These are phyloP conservation scores for Xestia xanthographa DNA, from an alignment of 2,888 invertebrate genomes.

Conservation along the genomic window DNA sequence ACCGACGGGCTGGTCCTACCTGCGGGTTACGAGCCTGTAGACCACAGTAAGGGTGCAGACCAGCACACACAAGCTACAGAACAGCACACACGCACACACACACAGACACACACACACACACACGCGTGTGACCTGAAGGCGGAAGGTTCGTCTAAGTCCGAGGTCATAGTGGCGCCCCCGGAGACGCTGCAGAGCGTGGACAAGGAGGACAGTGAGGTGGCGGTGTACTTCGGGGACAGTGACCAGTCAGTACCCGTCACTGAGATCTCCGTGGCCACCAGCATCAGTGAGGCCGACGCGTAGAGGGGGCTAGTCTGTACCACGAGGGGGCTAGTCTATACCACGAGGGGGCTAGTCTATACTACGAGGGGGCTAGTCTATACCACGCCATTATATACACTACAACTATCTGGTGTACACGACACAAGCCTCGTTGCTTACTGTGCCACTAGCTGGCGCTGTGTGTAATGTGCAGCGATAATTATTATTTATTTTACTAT, in stretches of 20 bases:
- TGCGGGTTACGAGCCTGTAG: constrained; percentile 85
- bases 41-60: constrained; percentile 77
- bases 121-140: constrained; percentile 84
- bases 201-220: constrained; percentile 90
- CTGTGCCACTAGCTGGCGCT: no score
- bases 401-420: no score
- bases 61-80: constrained; percentile 76
- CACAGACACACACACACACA: constrained; percentile 69
- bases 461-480: no score
- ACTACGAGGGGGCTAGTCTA: no score
- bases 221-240: constrained; percentile 87
- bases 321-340: no score
- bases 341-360: no score
- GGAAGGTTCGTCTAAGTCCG: constrained; percentile 85
- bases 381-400: no score
- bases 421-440: no score
- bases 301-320: neutral
- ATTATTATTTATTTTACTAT: no score
- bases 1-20: constrained; percentile 82
- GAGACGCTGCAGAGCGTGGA: constrained; percentile 77
- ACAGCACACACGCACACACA: constrained; percentile 71
- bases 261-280: constrained; percentile 87
- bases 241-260: constrained; percentile 86
- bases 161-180: constrained; percentile 84
- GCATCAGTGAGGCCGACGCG: constrained; percentile 62